These are phyloP conservation scores for Alligator mississippiensis DNA, from an alignment of 2,113 vertebrate species.

Conservation along the genomic window DNA sequence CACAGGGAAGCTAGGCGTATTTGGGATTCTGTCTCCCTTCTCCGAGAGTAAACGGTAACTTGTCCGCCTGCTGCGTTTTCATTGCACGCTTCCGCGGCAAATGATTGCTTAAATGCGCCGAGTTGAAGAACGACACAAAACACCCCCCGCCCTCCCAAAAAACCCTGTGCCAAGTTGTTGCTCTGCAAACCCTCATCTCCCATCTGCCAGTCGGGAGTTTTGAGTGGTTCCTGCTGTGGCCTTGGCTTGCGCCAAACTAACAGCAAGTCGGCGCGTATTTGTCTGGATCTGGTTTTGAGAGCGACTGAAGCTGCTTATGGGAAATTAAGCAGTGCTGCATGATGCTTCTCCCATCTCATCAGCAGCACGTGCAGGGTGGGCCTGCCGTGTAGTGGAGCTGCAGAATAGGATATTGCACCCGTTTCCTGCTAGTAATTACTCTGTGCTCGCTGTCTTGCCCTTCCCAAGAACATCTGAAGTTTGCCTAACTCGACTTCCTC, in stretches of 20 bases:
- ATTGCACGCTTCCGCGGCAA: neutral
- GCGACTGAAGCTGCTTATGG: neutral
- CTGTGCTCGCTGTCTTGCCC: neutral
- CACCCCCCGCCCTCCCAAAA: too few species aligned
- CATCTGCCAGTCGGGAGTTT: too few species aligned
- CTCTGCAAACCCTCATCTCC: too few species aligned
- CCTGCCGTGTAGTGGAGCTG: neutral
- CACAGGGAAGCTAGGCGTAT: slow-evolving; percentile 63
- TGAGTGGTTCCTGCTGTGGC: too few species aligned
- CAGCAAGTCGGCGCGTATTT: neutral
- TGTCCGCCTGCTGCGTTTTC: neutral
- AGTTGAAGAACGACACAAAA: too few species aligned
- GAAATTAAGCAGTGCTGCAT: neutral
- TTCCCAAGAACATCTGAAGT: neutral
- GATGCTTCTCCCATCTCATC: neutral
- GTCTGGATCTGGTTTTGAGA: neutral
- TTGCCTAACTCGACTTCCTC: neutral
- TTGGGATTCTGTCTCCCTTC: slow-evolving; percentile 66
- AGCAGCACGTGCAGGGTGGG: neutral
- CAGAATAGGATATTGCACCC: neutral
- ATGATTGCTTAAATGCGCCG: too few species aligned
- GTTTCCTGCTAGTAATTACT: neutral
- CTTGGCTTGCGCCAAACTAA: neutral
- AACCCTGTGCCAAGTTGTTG: too few species aligned
- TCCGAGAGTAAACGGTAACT: slow-evolving; percentile 39